Evolutionary conservation across 2,888 invertebrate genomes (phyloP).

Genomic region (Blomia tropicalis): DNA sequence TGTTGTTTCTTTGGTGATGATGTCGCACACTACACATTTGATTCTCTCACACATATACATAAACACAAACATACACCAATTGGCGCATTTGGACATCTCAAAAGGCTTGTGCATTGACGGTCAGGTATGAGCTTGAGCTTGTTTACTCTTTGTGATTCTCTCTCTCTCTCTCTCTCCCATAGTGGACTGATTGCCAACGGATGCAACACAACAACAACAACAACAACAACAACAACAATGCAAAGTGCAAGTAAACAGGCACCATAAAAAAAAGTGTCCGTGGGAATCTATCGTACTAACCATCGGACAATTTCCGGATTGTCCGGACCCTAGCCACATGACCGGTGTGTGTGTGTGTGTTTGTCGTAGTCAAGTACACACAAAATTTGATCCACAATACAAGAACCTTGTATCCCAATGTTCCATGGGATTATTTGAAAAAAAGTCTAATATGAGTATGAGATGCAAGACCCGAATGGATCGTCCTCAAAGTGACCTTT

Average conservation of each 20-base stretch:
- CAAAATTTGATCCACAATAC: too few relatives aligned
- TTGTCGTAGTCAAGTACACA: too few relatives aligned
- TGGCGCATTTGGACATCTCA: not conserved
- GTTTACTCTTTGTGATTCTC: slow-evolving; percentile 6
- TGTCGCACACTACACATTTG: not conserved
- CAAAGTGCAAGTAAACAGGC: slow-evolving; percentile 15
- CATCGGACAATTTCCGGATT: slow-evolving; percentile 6
- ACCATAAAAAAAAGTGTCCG: not conserved
- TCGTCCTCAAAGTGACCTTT: slow-evolving; percentile 9
- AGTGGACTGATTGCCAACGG: slow-evolving; percentile 4
- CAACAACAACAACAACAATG: too few relatives aligned
- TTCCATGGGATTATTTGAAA: not conserved
- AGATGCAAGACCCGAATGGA: not conserved
- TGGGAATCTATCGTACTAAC: not conserved
- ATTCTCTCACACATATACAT: slow-evolving; percentile 4
- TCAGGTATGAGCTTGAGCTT: not conserved
- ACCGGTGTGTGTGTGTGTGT: too few relatives aligned
- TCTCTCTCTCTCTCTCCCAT: too few relatives aligned
- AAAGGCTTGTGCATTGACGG: not conserved
- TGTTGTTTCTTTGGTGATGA: too few relatives aligned
- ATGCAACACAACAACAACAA: too few relatives aligned
- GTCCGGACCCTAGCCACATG: not conserved
- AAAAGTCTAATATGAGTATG: not conserved
- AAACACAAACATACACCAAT: not conserved
- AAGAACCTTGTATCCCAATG: too few relatives aligned